Conservation (phyloP, 2,888 invertebrate genomes). For the Orchestes rusci region DNA sequence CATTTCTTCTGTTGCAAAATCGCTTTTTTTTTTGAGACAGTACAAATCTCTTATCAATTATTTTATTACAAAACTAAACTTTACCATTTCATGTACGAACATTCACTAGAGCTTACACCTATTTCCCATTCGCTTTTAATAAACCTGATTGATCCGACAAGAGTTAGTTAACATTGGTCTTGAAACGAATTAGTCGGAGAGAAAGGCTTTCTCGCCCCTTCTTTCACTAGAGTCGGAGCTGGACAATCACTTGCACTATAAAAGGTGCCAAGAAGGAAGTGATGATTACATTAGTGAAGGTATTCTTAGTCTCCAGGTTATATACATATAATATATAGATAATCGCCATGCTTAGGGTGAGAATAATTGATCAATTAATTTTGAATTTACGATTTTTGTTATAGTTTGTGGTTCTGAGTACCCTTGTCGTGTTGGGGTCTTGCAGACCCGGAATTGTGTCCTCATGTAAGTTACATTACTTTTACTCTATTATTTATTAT, state of each 20-base stretch:
- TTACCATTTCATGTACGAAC: too few relatives aligned
- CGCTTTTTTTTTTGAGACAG: too few relatives aligned
- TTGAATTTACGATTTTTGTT: not conserved
- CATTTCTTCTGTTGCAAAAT: too few relatives aligned
- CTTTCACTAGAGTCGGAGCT: not conserved
- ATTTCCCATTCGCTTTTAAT: too few relatives aligned
- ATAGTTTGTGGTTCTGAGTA: slow-evolving; percentile 19
- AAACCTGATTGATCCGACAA: too few relatives aligned
- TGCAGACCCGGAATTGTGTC: slow-evolving; percentile 21
- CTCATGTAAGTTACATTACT: slow-evolving; percentile 16
- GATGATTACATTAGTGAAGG: too few relatives aligned
- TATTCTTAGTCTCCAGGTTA: too few relatives aligned
- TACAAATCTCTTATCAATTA: too few relatives aligned
- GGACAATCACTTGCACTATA: slow-evolving; percentile 22
- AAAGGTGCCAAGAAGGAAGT: slow-evolving; percentile 21
- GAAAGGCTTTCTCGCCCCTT: slow-evolving; percentile 24
- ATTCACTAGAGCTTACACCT: too few relatives aligned
- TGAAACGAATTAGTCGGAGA: slow-evolving; percentile 15
- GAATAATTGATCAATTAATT: not conserved
- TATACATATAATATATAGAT: too few relatives aligned
- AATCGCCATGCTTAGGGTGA: slow-evolving; percentile 20
- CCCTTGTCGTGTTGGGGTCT: slow-evolving; percentile 11
- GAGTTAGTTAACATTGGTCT: slow-evolving; percentile 15
- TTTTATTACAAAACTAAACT: too few relatives aligned
- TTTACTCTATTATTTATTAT: not conserved